These are phyloP conservation scores for Heliconius ethilla DNA, from an alignment of 2,888 invertebrate genomes.

Conservation along the genomic window DNA sequence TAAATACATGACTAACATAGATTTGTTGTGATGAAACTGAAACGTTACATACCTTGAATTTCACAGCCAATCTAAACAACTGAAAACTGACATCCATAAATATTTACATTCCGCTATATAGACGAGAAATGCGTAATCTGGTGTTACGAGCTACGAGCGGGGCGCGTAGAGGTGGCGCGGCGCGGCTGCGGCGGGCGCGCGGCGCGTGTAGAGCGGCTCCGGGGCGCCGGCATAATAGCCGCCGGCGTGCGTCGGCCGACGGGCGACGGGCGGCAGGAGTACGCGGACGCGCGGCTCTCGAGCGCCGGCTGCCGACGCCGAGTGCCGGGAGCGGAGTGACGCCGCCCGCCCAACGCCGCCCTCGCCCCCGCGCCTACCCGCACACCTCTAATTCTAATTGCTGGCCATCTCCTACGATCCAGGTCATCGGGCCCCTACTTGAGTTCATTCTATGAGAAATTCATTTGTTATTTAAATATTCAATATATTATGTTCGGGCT, in stretches of 20 bases:
- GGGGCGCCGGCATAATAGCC: conserved; percentile 74
- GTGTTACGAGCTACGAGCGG: conserved; percentile 64
- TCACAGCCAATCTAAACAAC: conserved; percentile 82
- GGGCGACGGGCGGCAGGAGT: conserved; percentile 40
- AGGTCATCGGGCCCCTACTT: conserved; percentile 77
- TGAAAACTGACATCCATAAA: conserved; percentile 82
- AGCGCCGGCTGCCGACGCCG: conserved; percentile 55
- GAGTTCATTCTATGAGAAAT: conserved; percentile 62
- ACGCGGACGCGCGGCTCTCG: conserved; percentile 55
- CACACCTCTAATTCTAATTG: conserved; percentile 73
- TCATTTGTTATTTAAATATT: conserved; percentile 68
- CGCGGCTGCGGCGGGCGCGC: conserved; percentile 61
- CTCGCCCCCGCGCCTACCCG: conserved; percentile 52
- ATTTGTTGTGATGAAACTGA: conserved; percentile 68
- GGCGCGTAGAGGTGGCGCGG: conserved; percentile 56
- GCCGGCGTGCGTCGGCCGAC: conserved; percentile 53
- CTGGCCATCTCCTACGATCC: conserved; percentile 72
- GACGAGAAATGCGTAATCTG: conserved; percentile 70
- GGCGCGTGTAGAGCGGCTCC: conserved; percentile 67
- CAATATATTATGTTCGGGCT: conserved; percentile 57
- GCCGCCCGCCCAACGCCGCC: conserved; percentile 47
- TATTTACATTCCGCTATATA: conserved; percentile 78
- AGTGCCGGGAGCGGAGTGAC: conserved; percentile 54
- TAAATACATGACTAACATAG: conserved; percentile 53
- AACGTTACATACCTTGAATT: conserved; percentile 79